Evolutionary conservation across 2,113 vertebrate genomes (phyloP).

Genomic region (Amazona guildingii): DNA sequence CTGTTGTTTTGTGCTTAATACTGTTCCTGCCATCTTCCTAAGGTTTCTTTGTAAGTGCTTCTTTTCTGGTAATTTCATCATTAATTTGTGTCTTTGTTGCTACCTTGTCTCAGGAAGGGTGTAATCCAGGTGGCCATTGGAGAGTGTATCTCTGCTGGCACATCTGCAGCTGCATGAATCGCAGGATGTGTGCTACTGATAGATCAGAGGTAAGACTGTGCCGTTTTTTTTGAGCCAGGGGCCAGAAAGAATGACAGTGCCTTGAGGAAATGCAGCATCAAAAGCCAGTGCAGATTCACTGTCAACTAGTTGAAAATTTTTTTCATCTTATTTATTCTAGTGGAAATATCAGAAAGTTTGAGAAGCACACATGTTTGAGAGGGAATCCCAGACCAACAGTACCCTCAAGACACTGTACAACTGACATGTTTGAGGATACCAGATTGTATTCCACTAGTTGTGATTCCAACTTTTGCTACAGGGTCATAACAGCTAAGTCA

Average conservation of each 20-base stretch:
- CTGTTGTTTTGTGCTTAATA: neutral
- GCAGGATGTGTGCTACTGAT: fast-evolving
- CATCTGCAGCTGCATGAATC: fast-evolving
- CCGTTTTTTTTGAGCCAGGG: neutral
- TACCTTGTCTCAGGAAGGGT: neutral
- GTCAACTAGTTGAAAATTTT: neutral
- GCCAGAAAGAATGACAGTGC: neutral
- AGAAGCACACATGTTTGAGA: neutral
- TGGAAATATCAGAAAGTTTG: neutral
- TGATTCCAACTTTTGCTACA: neutral
- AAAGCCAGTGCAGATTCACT: neutral
- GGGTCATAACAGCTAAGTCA: neutral
- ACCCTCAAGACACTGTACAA: neutral
- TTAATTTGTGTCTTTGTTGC: neutral
- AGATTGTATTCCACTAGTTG: neutral
- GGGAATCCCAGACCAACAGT: neutral
- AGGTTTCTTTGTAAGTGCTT: neutral
- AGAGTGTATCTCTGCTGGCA: neutral
- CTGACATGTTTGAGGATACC: neutral
- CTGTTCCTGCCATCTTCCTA: neutral
- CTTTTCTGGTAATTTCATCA: neutral
- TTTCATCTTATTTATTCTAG: neutral
- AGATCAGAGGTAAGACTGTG: neutral
- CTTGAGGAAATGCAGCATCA: neutral
- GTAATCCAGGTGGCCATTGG: neutral